phyloP scores from a whole-genome alignment of 2,888 invertebrate species.

The Sarcophaga caerulescens region DNA sequence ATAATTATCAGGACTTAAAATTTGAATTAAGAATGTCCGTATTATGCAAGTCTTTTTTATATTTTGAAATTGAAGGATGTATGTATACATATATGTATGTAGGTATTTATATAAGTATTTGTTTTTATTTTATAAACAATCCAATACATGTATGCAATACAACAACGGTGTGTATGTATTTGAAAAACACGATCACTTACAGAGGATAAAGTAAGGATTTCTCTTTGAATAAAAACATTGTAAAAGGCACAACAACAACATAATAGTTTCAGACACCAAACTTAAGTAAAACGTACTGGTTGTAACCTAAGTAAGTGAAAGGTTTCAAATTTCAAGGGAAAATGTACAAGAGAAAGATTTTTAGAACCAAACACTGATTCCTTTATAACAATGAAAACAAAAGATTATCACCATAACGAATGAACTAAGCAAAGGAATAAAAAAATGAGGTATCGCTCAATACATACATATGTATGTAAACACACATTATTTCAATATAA shows the following conservation, averaged over 20 bases:
- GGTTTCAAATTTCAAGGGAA: constrained; percentile 77
- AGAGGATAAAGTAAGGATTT: constrained; percentile 57
- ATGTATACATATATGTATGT: constrained; percentile 5
- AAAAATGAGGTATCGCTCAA: constrained; percentile 23
- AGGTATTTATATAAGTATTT: neutral
- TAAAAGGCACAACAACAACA: constrained; percentile 32
- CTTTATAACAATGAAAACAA: constrained; percentile 55
- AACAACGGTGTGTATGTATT: constrained; percentile 18
- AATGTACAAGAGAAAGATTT: constrained; percentile 64
- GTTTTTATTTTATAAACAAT: neutral
- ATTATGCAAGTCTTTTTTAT: no score
- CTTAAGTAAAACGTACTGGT: constrained; percentile 55
- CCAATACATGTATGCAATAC: neutral
- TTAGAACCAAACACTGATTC: constrained; percentile 64
- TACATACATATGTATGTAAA: no score
- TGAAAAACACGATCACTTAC: constrained; percentile 45
- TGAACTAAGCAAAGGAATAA: constrained; percentile 32
- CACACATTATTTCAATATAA: constrained; percentile 34
- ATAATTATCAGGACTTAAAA: no score
- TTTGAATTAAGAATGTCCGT: no score
- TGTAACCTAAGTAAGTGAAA: constrained; percentile 72
- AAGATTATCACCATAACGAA: constrained; percentile 64
- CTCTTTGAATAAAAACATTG: constrained; percentile 44
- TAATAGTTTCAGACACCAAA: constrained; percentile 41
- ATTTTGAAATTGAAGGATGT: no score